Base-by-base conservation (phyloP, 2,113 vertebrate species). In the Carlito syrichta region DNA sequence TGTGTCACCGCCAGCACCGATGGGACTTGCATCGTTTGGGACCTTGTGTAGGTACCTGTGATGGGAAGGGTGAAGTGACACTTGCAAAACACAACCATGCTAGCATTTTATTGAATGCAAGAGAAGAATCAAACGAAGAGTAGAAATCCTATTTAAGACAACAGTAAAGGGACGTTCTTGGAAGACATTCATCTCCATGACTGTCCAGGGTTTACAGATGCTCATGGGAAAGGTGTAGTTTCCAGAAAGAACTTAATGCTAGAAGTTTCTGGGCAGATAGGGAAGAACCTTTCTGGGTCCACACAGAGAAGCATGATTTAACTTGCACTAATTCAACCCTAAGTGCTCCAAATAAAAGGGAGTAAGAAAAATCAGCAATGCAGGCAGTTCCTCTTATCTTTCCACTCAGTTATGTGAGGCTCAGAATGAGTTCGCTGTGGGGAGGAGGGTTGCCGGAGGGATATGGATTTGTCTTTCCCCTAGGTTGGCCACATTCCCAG, bases 1-100 rank as follows among this genome's bases (percentile, higher is more conserved):
- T 99, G 99, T 54, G 98, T 99, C 95, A 99, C 98, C 0, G 98
- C 99, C 98, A 99, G 99, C 98, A 98, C 98, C 0, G 99, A 99
- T 1, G 99, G 99, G 5, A 98, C 98, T 0, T 99, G 99, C 97
- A 98, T 99, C 98, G 98, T 99, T 96, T 99, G 99, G 99, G 99
- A 99, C 97, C 90, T 99, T 2, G 98, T 98, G 99, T 99, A 97
- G 98, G 99, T 99, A 91, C 58, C 69, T 32, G 60, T 69, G 89
- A 62, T 19, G 62, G 43, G 66, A 62, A 86, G 23, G 86, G 23
- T 3, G 8, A 6, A 10, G 23, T 0, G 3, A 27, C 45, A 43
- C 14, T n/a, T 7, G n/a, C 1, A 35, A 45, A n/a, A 14, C 60
- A 27, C 20, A 63, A 8, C 12, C 6, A 6, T 8, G 7, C 22